Base-by-base conservation (phyloP, 2,888 invertebrate genomes). In the Erebia epiphron region DNA sequence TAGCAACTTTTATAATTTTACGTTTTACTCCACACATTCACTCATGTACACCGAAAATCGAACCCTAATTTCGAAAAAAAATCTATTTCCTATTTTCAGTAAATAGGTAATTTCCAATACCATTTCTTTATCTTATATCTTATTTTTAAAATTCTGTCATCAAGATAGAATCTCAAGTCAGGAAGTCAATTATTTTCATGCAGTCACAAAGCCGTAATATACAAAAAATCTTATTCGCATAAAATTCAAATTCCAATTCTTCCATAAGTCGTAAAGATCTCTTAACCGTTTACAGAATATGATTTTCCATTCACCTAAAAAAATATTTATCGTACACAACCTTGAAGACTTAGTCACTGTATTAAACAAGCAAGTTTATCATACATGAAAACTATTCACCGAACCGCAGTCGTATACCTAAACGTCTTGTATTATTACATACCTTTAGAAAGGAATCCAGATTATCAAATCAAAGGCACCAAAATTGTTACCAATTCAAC, bases 401-500 rank as follows among this genome's bases (percentile, higher is more conserved):
- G 16, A 62, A 49, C 21, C 13, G 49, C 8, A 46, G 18, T n/a
- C 49, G 46, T 21, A 41, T 11, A 16, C 1, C 1, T 52, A 18
- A 4, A 2, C n/a, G 50, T 50, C 14, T 10, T 13, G 11, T 11
- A 13, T 46, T 11, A 35, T 21, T 43, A 72, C 73, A 35, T 70
- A 76, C 75, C 76, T 72, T 65, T 49, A 66, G 63, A 69, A 73
- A 72, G 66, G 73, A 83, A 83, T 86, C 83, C 83, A 77, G 81
- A 77, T 79, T 78, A 73, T 78, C 71, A 77, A 75, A 75, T 79
- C 76, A 80, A 78, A 73, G 66, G 58, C 79, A 83, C 75, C 70
- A 67, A 76, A 80, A 84, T 79, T 81, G 86, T 87, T 89, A 85
- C 89, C 86, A 90, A 89, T 85, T 87, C 85, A 88, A 79, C 90